Base-by-base conservation (phyloP, 1,140 invertebrate species). In the Schmidtea mediterranea region DNA sequence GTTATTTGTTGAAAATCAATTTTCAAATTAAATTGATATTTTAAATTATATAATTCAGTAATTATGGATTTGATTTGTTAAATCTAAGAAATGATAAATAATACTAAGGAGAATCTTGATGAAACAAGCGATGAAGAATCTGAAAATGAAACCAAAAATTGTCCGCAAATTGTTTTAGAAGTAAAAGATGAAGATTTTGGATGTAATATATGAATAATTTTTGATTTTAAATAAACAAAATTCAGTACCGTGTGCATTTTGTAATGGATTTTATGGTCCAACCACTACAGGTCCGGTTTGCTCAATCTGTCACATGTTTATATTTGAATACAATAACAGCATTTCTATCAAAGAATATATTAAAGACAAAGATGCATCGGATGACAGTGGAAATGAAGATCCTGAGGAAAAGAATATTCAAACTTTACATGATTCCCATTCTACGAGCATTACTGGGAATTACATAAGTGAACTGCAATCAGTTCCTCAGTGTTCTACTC, bases 361-460 rank as follows among this genome's bases (percentile, higher is more conserved):
- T 21, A 39, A 24, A 48, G 54, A 82, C 73, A 79, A 83, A 67
- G 79, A 77, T 16, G 81, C 83, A 61, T 80, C 83, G 56, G 79
- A 80, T 57, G 83, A 89, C 60, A 84, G 80, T 0, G 82, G 82
- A 2, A 89, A 83, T 60, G 82, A 89, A 61, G 82, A 89, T 60
- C 81, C 82, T n/a, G 76, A 59, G 5, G 56, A 50, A 1, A 60
- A 59, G 22, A 51, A 75, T 43, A 67, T 65, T 53, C 68, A 66
- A 49, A 62, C 54, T 49, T 55, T 54, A 46, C 50, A 47, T 23
- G 40, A 36, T 15, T 26, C 23, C 36, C 37, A 40, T 23, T 39
- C 3, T 15, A 23, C 38, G 43, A 43, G 26, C 36, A 43, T 37
- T 23, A 48, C 10, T 46, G 39, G 45, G 24, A 22, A 15, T 18